These are phyloP conservation scores for Lutraria lutraria DNA, from an alignment of 2,888 invertebrate species.

Conservation along the genomic window DNA sequence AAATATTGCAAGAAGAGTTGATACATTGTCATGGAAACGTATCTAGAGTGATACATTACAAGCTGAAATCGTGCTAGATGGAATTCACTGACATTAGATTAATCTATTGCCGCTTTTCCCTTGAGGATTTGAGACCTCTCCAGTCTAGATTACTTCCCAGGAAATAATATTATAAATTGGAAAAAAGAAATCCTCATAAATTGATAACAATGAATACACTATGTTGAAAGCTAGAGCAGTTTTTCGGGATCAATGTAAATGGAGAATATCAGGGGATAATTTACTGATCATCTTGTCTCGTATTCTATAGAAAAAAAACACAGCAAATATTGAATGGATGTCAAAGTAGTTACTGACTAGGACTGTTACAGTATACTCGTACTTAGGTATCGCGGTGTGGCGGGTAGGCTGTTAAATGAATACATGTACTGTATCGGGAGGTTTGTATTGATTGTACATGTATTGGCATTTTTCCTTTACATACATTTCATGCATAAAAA, in stretches of 20 bases:
- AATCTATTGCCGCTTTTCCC: conserved; percentile 62
- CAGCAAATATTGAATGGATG: not conserved
- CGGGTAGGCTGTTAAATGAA: too few relatives aligned
- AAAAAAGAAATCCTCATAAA: conserved; percentile 66
- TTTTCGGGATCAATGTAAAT: conserved; percentile 62
- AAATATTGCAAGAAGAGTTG: conserved; percentile 43
- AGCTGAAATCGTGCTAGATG: conserved; percentile 49
- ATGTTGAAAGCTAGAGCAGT: conserved; percentile 47
- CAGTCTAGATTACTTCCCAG: conserved; percentile 65
- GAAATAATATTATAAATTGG: conserved; percentile 69
- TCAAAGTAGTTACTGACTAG: not conserved
- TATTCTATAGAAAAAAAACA: conserved; percentile 23
- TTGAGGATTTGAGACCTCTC: conserved; percentile 60
- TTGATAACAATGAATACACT: conserved; percentile 62
- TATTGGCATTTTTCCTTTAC: too few relatives aligned
- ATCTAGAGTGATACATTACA: conserved; percentile 52
- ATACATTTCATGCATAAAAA: too few relatives aligned
- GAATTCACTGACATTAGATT: conserved; percentile 60
- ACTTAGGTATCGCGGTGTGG: too few relatives aligned
- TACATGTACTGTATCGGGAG: too few relatives aligned
- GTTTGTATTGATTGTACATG: too few relatives aligned
- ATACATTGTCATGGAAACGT: conserved; percentile 54
- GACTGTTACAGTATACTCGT: too few relatives aligned
- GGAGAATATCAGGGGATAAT: conserved; percentile 50
- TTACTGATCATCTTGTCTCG: conserved; percentile 45